Evolutionary conservation across 2,888 invertebrate species (phyloP), one percentile per base, ranked within the genome.

Genomic region (Acutogordius australiensis): DNA sequence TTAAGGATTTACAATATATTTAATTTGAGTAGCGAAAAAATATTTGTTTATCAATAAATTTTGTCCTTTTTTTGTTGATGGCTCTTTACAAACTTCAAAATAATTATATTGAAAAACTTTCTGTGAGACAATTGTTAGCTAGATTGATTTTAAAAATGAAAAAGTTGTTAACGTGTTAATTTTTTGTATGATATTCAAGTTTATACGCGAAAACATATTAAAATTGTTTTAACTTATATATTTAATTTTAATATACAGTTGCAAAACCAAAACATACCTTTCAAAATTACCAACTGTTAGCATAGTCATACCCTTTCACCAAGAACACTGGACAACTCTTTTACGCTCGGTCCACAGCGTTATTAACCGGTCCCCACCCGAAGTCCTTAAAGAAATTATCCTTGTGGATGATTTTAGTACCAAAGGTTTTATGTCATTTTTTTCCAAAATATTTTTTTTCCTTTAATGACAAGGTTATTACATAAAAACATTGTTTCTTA

Each of bases 271-370:
- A 64, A 68, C 68, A 62, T 75, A 75, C 64, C 64, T 70, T 62
- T 66, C 67, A 45, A 69, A 70, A 61, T 65, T 75, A 62, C 73
- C 73, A 1, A 71, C 69, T 29, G 74, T 71, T 57, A 72, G 73
- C 62, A 71, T 75, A 8, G 72, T 75, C 45, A 69, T 75, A 51
- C 75, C 75, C 1, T 75, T 75, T 66, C 74, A 75, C 66, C 72
- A 75, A 62, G 75, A 75, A 66, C 75, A 75, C 65, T 73, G 73
- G 67, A 70, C 72, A 0, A 73, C 74, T 0, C 66, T 75, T 28
- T 65, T 75, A 37, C 67, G 75, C 18, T 70, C 72, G 27, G 71
- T 70, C 2, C 68, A 71, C 63, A 72, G 71, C 27, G 69, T 73
- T 2, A 63, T 74, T 30, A 71, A 73, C 64, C 66, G 74, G 27